Conservation (phyloP, 2,888 invertebrate genomes). For the Theodoxus fluviatilis region DNA sequence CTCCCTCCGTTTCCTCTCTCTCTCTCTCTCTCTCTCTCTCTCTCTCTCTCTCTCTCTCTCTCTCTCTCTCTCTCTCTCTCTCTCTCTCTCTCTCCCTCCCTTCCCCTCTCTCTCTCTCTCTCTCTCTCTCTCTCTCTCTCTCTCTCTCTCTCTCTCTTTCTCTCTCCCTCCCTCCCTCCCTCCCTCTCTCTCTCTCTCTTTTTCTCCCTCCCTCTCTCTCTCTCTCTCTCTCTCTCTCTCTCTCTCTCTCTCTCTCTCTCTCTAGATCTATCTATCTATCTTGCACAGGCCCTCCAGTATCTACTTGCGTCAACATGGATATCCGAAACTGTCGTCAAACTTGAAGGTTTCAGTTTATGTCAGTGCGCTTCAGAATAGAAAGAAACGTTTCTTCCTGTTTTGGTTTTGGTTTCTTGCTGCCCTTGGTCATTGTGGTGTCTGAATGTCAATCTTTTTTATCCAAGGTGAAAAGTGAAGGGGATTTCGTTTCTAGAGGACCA, state of each 20-base stretch:
- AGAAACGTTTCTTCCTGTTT: no score
- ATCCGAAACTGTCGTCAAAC: no score
- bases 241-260: not conserved
- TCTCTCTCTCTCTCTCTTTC: slow-evolving; percentile 24
- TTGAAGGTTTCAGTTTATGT: no score
- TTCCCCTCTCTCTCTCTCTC: not conserved
- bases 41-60: not conserved
- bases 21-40: not conserved
- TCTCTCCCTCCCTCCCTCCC: not conserved
- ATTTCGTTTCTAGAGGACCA: no score
- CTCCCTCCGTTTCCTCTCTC: not conserved
- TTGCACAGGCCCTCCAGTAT: not conserved
- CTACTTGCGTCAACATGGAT: no score
- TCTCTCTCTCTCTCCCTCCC: slow-evolving; percentile 12
- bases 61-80: no score
- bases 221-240: not conserved
- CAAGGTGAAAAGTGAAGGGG: no score
- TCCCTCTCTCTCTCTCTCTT: slow-evolving; percentile 2
- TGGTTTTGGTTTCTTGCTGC: no score
- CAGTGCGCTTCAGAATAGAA: no score
- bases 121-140: slow-evolving; percentile 17
- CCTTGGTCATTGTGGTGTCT: no score
- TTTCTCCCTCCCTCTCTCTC: not conserved
- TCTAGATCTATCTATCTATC: slow-evolving; percentile 7
- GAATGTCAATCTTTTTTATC: no score